Conservation (phyloP, 2,113 vertebrate genomes). For the Zeus faber region DNA sequence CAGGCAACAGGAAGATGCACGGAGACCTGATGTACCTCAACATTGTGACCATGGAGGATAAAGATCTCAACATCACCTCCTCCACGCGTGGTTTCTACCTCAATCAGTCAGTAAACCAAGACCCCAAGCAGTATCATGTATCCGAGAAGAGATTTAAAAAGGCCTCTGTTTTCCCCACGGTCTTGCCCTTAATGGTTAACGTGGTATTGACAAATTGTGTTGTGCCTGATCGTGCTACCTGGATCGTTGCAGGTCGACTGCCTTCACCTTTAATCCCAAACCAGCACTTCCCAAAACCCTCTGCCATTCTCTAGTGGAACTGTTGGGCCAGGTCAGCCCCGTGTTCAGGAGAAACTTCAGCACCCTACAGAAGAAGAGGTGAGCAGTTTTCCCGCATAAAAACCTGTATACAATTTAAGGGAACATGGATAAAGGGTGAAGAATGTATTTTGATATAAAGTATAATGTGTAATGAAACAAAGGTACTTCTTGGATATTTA, state of each 20-base stretch:
- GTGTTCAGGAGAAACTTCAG: slow-evolving; percentile 92
- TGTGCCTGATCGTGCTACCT: background rate
- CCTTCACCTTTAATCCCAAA: slow-evolving; percentile 93
- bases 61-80: slow-evolving; percentile 87
- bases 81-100: slow-evolving; percentile 90
- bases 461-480: too few relatives aligned
- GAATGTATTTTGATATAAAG: too few relatives aligned
- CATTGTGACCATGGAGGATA: slow-evolving; percentile 86
- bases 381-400: slow-evolving; percentile 37
- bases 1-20: slow-evolving; percentile 95
- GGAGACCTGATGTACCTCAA: slow-evolving; percentile 93
- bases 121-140: too few relatives aligned
- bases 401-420: too few relatives aligned
- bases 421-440: too few relatives aligned
- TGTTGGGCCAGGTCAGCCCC: slow-evolving; percentile 92
- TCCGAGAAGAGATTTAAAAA: too few relatives aligned
- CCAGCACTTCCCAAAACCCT: slow-evolving; percentile 90
- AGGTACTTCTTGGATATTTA: too few relatives aligned
- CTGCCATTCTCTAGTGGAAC: slow-evolving; percentile 93
- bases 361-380: slow-evolving; percentile 90
- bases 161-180: background rate
- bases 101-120: slow-evolving; percentile 96
- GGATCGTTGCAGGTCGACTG: slow-evolving; percentile 80
- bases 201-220: background rate
- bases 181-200: background rate